Conservation (phyloP, 2,888 invertebrate species). For the Clunio marinus region DNA sequence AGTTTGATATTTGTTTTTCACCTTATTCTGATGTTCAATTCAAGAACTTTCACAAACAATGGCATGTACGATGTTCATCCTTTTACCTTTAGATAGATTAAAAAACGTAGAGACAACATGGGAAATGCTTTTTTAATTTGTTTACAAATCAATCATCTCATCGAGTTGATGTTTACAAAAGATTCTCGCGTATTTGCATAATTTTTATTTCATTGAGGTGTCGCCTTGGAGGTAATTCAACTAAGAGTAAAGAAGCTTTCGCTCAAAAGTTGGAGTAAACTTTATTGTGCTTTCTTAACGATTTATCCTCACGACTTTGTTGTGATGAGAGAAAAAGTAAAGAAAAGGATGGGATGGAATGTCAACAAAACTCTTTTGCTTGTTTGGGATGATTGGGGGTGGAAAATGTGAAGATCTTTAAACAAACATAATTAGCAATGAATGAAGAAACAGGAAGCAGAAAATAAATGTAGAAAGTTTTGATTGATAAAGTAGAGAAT, state of each 20-base stretch:
- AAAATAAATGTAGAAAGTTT: neutral
- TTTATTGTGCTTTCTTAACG: too few relatives aligned
- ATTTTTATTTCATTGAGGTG: neutral
- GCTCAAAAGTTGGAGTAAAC: too few relatives aligned
- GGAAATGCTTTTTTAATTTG: conserved; percentile 32
- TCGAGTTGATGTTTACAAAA: neutral
- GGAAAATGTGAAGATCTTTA: neutral
- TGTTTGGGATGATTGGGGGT: neutral
- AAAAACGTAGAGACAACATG: neutral
- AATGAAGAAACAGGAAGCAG: too few relatives aligned
- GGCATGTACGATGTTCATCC: neutral
- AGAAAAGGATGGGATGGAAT: neutral
- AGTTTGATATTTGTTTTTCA: neutral
- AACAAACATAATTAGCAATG: conserved; percentile 30
- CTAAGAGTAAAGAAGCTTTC: neutral
- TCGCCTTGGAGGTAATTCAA: neutral
- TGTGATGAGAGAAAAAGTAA: neutral
- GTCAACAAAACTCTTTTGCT: conserved; percentile 23
- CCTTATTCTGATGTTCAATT: neutral
- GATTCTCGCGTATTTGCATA: conserved; percentile 12
- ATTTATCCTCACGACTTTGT: neutral
- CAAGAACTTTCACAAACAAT: neutral
- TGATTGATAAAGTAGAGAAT: neutral
- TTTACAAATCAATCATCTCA: conserved; percentile 35
- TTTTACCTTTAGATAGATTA: too few relatives aligned